Evolutionary conservation across 2,113 vertebrate genomes (phyloP).

Genomic region (Paradoxurus hermaphroditus): DNA sequence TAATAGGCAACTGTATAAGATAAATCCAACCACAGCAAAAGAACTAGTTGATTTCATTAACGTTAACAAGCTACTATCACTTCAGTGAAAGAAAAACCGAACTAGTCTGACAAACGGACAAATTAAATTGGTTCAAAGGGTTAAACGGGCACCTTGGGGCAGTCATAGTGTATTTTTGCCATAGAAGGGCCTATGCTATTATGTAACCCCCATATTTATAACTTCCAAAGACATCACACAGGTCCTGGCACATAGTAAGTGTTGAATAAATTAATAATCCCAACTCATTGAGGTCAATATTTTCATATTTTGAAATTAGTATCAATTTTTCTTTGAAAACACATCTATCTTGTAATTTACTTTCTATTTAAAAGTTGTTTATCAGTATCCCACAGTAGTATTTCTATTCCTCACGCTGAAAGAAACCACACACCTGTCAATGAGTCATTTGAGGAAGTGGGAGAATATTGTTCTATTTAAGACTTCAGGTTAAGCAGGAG

Average conservation of each 20-base stretch:
- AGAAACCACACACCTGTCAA: background rate
- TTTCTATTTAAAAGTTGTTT: background rate
- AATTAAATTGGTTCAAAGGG: background rate
- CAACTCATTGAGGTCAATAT: background rate
- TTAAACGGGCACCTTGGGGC: background rate
- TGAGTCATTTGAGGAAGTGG: background rate
- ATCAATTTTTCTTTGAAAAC: background rate
- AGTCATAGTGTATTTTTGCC: conserved; percentile 3
- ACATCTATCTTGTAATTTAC: background rate
- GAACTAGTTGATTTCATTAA: background rate
- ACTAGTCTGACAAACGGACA: background rate
- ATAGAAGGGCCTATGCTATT: background rate
- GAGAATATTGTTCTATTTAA: background rate
- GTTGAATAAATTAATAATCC: background rate
- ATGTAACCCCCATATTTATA: background rate
- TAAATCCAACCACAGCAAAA: background rate
- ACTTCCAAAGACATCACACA: background rate
- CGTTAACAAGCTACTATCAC: background rate
- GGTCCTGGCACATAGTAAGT: background rate
- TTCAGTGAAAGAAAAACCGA: background rate
- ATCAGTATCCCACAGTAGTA: background rate
- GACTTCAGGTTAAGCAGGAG: background rate
- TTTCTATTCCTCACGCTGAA: background rate
- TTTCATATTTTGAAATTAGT: background rate
- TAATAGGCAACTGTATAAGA: background rate